Evolutionary conservation across 2,113 vertebrate genomes (phyloP), one percentile per base, ranked within the genome.

Genomic region (Saccopteryx bilineata): DNA sequence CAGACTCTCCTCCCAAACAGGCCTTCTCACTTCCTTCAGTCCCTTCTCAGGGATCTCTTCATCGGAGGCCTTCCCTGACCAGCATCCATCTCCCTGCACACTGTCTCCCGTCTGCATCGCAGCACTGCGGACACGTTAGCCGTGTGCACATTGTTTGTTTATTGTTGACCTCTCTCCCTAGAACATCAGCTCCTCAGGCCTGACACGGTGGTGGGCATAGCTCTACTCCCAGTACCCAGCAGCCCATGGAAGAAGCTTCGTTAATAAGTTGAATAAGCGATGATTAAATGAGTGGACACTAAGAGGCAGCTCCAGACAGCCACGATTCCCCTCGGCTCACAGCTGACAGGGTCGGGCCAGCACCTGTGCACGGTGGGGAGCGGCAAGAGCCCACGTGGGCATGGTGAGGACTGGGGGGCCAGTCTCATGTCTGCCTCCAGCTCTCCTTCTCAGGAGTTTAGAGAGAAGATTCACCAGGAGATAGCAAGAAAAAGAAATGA

Each of bases 311-410:
- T 26, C 28, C 80, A 50, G 65, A 24, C 23, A 9, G 21, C 33
- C 2, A 5, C 2, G 72, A 50, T 69, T 28, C 24, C 69, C 14
- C n/a, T 39, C 68, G 48, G 39, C 28, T 26, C 80, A 61, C 13
- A 26, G 56, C 39, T 52, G 52, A 6, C 0, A 0, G 23, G 8
- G 17, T 9, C 0, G 2, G 24, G 66, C 71, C 63, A 65, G 28
- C 14, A 3, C 21, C 48, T 9, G 39, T 31, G 46, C 60, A 17
- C 6, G 9, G 14, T 17, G 0, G 7, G 61, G 54, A 24, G 9
- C 5, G 28, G 15, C 54, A 13, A 1, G 3, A 65, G 74, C 52
- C 48, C 69, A 61, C 9, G 3, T 9, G 39, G 39, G 54, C 65
- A 4, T 14, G 21, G 33, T 8, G 48, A 23, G 21, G 28, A 39